Evolutionary conservation across 2,888 invertebrate species (phyloP).

Genomic region (Agrotis puta): DNA sequence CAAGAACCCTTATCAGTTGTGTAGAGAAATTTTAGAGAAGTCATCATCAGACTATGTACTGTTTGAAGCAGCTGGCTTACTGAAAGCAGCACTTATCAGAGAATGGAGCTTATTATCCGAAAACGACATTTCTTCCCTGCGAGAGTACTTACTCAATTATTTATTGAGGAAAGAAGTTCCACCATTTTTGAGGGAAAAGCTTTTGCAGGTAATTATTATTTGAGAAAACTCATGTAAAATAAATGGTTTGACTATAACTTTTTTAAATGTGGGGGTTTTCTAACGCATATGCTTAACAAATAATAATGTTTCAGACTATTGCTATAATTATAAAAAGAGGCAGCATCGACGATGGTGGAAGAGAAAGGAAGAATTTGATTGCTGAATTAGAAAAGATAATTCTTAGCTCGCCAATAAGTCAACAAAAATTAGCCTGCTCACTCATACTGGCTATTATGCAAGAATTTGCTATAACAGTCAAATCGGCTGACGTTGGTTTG

Average conservation of each 20-base stretch:
- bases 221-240: too few relatives aligned
- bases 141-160: slow-evolving; percentile 95
- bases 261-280: neutral
- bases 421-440: slow-evolving; percentile 96
- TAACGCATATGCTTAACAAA: neutral
- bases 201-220: slow-evolving; percentile 90
- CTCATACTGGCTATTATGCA: slow-evolving; percentile 96
- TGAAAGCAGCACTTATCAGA: slow-evolving; percentile 95
- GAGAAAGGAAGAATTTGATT: slow-evolving; percentile 92
- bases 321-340: slow-evolving; percentile 97
- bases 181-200: slow-evolving; percentile 94
- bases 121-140: slow-evolving; percentile 93
- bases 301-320: slow-evolving; percentile 91
- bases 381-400: slow-evolving; percentile 95
- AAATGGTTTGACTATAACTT: neutral
- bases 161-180: slow-evolving; percentile 93
- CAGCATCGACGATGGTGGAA: slow-evolving; percentile 94
- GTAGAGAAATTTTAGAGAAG: slow-evolving; percentile 94
- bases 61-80: slow-evolving; percentile 96
- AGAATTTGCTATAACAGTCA: slow-evolving; percentile 96
- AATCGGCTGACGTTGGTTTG: slow-evolving; percentile 96
- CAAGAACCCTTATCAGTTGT: slow-evolving; percentile 95
- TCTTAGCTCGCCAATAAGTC: slow-evolving; percentile 94
- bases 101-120: slow-evolving; percentile 95
- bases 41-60: slow-evolving; percentile 94